These are phyloP conservation scores for Ips nitidus DNA, from an alignment of 1,140 invertebrate genomes.

Conservation along the genomic window DNA sequence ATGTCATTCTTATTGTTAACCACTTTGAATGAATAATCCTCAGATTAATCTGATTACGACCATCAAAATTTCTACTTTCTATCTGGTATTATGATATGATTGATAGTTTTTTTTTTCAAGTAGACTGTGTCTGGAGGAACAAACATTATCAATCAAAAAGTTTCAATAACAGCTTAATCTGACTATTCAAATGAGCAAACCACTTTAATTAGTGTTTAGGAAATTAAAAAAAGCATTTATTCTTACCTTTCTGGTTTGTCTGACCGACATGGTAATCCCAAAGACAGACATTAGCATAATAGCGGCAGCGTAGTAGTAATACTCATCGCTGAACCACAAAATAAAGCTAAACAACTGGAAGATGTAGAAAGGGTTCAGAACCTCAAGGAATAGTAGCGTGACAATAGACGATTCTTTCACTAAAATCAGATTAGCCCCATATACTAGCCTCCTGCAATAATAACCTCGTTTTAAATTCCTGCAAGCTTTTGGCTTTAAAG, in stretches of 20 bases:
- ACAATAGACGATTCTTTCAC: constrained; percentile 73
- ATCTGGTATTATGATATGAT: no score
- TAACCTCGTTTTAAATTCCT: constrained; percentile 5
- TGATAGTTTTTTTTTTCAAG: no score
- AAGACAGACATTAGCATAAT: constrained; percentile 85
- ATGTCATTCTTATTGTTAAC: no score
- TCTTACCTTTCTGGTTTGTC: constrained; percentile 77
- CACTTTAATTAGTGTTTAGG: no score
- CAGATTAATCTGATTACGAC: no score
- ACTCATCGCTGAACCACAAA: constrained; percentile 80
- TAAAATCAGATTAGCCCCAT: constrained; percentile 78
- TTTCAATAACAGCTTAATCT: no score
- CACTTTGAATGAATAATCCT: no score
- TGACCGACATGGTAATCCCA: constrained; percentile 78
- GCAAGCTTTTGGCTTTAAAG: not conserved
- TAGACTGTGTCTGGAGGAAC: no score
- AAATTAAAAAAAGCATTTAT: no score
- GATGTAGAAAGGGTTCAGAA: constrained; percentile 95
- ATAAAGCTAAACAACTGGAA: constrained; percentile 87
- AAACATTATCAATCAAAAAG: no score
- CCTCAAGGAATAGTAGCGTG: constrained; percentile 73
- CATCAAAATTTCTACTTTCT: no score
- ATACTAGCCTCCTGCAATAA: constrained; percentile 66
- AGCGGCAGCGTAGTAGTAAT: constrained; percentile 84
- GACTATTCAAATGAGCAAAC: no score